A percentile compares a stretch with the other conserved stretches of the same genome.
phyloP scores from a whole-genome alignment of 2,888 invertebrate species.

The Drosophila anomalata region DNA sequence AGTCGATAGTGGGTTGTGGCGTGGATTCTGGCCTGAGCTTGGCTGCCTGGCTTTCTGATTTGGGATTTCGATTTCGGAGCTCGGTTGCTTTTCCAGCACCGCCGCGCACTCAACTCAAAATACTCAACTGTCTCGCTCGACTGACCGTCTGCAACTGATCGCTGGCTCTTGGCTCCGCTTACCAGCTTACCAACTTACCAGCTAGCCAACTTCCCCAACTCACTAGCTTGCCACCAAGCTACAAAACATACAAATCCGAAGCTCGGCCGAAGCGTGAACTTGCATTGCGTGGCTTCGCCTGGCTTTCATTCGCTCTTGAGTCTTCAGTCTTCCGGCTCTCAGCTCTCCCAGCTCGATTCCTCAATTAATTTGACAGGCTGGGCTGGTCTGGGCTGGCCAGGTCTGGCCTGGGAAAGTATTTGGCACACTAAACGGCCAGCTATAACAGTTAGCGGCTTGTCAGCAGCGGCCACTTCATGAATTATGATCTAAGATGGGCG shows the following conservation, averaged over 20 bases:
- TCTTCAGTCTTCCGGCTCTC: neutral
- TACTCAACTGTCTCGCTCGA: slow-evolving; percentile 81
- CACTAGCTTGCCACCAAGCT: neutral
- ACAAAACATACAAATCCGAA: slow-evolving; percentile 6
- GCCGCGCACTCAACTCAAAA: slow-evolving; percentile 68
- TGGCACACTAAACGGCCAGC: slow-evolving; percentile 73
- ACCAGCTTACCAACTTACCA: slow-evolving; percentile 68
- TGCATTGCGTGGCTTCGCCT: slow-evolving; percentile 49
- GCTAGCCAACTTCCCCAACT: slow-evolving; percentile 3
- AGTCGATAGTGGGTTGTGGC: slow-evolving; percentile 54
- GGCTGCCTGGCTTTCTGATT: slow-evolving; percentile 35
- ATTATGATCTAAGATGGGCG: slow-evolving; percentile 46
- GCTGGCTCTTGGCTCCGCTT: slow-evolving; percentile 72
- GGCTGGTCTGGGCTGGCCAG: slow-evolving; percentile 50
- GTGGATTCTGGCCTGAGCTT: slow-evolving; percentile 44
- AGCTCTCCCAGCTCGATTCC: slow-evolving; percentile 53
- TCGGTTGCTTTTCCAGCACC: slow-evolving; percentile 68
- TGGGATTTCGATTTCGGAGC: slow-evolving; percentile 53
- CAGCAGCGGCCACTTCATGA: slow-evolving; percentile 40
- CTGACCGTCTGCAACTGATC: slow-evolving; percentile 83
- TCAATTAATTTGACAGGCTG: slow-evolving; percentile 61
- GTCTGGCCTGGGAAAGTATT: slow-evolving; percentile 69
- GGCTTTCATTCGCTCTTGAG: slow-evolving; percentile 54
- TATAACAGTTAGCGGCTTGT: slow-evolving; percentile 70
- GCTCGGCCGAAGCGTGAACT: slow-evolving; percentile 35